Conservation (phyloP, 1,140 invertebrate genomes). For the Apolygus lucorum region DNA sequence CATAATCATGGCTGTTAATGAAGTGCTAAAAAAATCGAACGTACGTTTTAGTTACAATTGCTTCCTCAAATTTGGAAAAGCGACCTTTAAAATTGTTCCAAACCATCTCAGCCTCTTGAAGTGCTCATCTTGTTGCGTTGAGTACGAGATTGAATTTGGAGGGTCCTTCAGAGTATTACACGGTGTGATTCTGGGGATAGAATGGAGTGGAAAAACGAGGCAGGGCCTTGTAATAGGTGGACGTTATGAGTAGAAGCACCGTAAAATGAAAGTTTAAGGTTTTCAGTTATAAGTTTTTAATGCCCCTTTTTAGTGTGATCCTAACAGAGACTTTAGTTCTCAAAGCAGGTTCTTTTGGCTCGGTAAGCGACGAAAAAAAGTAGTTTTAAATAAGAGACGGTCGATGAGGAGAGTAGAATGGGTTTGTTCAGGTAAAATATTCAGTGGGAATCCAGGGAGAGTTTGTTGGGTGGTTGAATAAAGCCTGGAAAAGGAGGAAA, state of each 20-base stretch:
- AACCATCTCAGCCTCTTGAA: too few species aligned
- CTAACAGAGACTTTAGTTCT: background rate
- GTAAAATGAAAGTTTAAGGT: background rate
- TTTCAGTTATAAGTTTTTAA: background rate
- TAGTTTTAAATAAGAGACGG: constrained; percentile 15
- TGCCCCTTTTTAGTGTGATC: background rate
- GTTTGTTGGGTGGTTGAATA: constrained; percentile 10
- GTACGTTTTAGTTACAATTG: too few species aligned
- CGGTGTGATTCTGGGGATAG: too few species aligned
- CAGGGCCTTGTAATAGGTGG: background rate
- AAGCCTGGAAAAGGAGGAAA: background rate
- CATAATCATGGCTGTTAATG: too few species aligned
- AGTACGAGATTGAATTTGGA: too few species aligned
- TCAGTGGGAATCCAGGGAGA: constrained; percentile 10
- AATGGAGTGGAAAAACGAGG: too few species aligned
- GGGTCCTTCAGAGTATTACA: too few species aligned
- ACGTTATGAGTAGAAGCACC: background rate
- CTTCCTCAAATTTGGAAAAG: too few species aligned
- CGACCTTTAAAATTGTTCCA: too few species aligned
- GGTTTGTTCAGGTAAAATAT: constrained; percentile 13
- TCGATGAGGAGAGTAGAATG: constrained; percentile 4
- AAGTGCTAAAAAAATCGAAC: too few species aligned
- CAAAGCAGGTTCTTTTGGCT: background rate
- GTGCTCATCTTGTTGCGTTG: too few species aligned
- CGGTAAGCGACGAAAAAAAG: background rate